Base-by-base conservation (phyloP, 2,888 invertebrate genomes). In the Mayetiola destructor region DNA sequence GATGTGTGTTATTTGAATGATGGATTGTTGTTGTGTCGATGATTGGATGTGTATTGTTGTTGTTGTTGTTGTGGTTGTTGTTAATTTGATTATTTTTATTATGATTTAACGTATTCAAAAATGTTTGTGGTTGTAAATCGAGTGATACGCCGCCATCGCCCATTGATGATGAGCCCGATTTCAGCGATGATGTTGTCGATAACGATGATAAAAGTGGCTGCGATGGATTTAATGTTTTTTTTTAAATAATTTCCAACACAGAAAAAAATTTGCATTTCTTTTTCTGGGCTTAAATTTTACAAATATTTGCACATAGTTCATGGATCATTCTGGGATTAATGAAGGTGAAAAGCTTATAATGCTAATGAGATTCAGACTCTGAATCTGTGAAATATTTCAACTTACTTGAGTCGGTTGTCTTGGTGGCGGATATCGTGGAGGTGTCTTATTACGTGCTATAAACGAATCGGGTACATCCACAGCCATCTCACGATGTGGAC, bases 391-490 rank as follows among this genome's bases (percentile, higher is more conserved):
- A 59, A 42, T 35, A 60, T 57, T 60, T 48, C 59, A 58, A 60
- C 60, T 68, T 69, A 81, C 80, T 79, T 80, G 80, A 58, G 60
- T 59, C 62, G 80, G 77, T 63, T 82, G 81, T 64, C 85, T 80
- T 57, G 87, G 87, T 55, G 88, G 88, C 61, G 88, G 88, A 79
- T 89, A 92, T 66, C 90, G 80, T 37, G 92, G 93, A 42, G 91
- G 89, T 62, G 90, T 90, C 76, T 93, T 93, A 74, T 86, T 87
- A 67, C 87, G 78, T 64, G 87, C 90, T 68, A 91, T 84, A 77
- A 93, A 93, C 66, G 85, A 86, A 72, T 93, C 93, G 68, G 96
- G 96, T 67, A 94, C 94, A 76, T 96, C 96, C 73, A 96, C 94
- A 71, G 96, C 93, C 90, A 95, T 92, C 82, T 96, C 96, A 71